Evolutionary conservation across 2,888 invertebrate species (phyloP).

Genomic region (Koerneria pararmatus): DNA sequence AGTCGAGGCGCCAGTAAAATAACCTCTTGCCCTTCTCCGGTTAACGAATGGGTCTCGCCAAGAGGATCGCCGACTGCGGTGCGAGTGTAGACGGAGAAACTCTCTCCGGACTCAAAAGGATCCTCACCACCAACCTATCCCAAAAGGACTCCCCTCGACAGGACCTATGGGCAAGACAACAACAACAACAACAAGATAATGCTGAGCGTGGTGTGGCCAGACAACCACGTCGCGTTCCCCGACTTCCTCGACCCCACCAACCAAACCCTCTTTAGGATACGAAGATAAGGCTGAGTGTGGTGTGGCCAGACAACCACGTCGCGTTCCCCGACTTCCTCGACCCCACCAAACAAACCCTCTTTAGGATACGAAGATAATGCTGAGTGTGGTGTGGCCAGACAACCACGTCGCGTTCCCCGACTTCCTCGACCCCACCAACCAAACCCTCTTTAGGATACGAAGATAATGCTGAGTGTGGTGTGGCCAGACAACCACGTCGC

Average conservation of each 20-base stretch:
- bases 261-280: constrained; percentile 38
- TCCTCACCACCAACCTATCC: too few relatives aligned
- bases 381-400: constrained; percentile 54
- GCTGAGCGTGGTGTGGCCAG: constrained; percentile 53
- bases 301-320: constrained; percentile 53
- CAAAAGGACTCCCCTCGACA: too few relatives aligned
- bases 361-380: constrained; percentile 43
- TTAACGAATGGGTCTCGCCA: too few relatives aligned
- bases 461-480: constrained; percentile 45
- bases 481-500: constrained; percentile 55
- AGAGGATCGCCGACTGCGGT: too few relatives aligned
- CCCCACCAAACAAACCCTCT: constrained; percentile 37
- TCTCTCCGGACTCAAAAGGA: too few relatives aligned
- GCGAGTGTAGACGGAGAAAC: too few relatives aligned
- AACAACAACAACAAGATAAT: constrained; percentile 47
- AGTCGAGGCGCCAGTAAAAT: too few relatives aligned
- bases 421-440: constrained; percentile 46
- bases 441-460: constrained; percentile 39
- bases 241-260: constrained; percentile 51
- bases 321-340: constrained; percentile 58
- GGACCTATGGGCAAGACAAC: too few relatives aligned
- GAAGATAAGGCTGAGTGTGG: constrained; percentile 45
- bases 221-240: constrained; percentile 53
- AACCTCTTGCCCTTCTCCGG: too few relatives aligned
- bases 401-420: constrained; percentile 55